Evolutionary conservation across 2,888 invertebrate species (phyloP), one percentile per base, ranked within the genome.

Genomic region (Ichneumon xanthorius): DNA sequence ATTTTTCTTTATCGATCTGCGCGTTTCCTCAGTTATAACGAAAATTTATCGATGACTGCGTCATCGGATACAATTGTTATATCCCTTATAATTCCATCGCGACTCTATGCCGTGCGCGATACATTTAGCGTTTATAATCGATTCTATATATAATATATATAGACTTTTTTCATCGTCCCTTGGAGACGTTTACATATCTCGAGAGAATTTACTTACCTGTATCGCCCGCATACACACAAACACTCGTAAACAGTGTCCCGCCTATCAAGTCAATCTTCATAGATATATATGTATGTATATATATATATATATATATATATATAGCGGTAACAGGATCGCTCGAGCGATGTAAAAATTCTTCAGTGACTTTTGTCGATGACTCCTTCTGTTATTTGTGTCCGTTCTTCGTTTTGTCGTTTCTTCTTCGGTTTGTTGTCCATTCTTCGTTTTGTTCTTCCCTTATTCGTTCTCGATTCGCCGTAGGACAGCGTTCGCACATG

Each of bases 31-130:
- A 16, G 30, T 63, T 14, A 16, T 63, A 33, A 33, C 63, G 79
- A 33, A 63, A 70, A 79, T 72, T 50, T 22, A 63, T 68, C 45
- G 33, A 30, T 63, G 19, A 77, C 63, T 63, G 48, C 26, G 75
- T 61, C 61, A 65, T 75, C 61, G 65, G n/a, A 6, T 26, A 84
- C 61, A 77, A 80, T 72, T 45, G 50, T 79, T 33, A 73, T 76
- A 76, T 63, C 61, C 58, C 67, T 50, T 78, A 84, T 61, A 77
- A 68, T 78, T 63, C 75, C 45, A 80, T 71, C 77, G 84, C 72
- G 81, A 73, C 73, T 68, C 19, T 83, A 80, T 67, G 76, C 67
- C 82, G 67, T 82, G 79, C 79, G 77, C 53, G 70, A 80, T 73
- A 80, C 78, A 80, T 72, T 68, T 77, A 82, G 30, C 75, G 22